Evolutionary conservation across 2,797 vertebrate species (phyloP), one percentile per base, ranked within the genome.

Genomic region (Takifugu rubripes): DNA sequence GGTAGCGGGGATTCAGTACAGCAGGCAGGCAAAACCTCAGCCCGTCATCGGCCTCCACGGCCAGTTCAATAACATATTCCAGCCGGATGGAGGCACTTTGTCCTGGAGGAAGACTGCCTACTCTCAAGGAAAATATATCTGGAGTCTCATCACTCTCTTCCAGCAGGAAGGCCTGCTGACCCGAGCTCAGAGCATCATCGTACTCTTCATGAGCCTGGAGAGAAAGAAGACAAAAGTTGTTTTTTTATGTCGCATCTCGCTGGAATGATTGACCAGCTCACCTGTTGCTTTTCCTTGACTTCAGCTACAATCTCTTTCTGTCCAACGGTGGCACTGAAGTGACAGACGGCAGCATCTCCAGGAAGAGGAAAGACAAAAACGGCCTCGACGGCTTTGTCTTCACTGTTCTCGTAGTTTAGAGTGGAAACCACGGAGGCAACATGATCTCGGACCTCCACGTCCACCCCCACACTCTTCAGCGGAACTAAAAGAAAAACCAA

Each of bases 281-380:
- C 93, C 87, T 90, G 31, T 36, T 87, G 61, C 64, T 89, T 93
- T 62, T 94, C 93, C 72, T 88, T 83, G 59, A 95, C 68, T 73
- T 93, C 85, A 7, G 92, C 93, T 46, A 92, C 84, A 50, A 94
- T 88, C 73, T 77, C 85, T 15, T 79, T 88, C 53, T 91, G 87
- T 63, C 90, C 91, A 3, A 94, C 79, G 54, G 75, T 66, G 25
- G 92, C 92, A 42, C 93, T 90, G 56, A 94, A 94, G 68, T 91
- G 91, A 72, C 92, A 93, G 49, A 94, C 85, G 5, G 93, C 92
- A 48, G 92, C 92, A 24, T 93, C 91, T 56, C 86, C 88, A 45
- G 93, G 91, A 86, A 93, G 71, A 57, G 93, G 92, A 66, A 94
- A 94, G 31, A 94, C 84, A 56, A 94, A 94, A 44, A 92, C 52